A percentile compares a stretch with the other conserved stretches of the same genome.
Conservation (phyloP, 1,140 invertebrate species). For the Drosophila takahashii region DNA sequence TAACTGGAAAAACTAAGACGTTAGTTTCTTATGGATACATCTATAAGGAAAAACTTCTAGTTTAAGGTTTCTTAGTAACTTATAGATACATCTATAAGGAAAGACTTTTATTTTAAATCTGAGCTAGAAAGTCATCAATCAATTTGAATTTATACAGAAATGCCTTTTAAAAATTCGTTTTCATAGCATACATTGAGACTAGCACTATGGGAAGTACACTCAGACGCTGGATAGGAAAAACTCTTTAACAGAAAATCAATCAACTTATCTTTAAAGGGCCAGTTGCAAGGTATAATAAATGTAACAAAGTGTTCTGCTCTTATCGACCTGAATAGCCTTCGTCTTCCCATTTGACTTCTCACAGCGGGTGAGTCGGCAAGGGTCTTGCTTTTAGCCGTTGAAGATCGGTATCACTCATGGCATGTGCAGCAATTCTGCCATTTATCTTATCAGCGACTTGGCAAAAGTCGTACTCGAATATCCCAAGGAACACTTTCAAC, state of each 20-base stretch:
- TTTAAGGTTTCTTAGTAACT: too few relatives aligned
- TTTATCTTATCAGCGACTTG: conserved; percentile 71
- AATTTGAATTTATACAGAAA: background rate
- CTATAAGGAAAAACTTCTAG: too few relatives aligned
- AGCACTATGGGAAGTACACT: conserved; percentile 20
- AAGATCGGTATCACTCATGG: conserved; percentile 29
- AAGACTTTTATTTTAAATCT: too few relatives aligned
- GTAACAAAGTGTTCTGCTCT: conserved; percentile 44
- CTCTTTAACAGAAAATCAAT: conserved; percentile 68
- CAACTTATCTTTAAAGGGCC: conserved; percentile 48
- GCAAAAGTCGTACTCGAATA: conserved; percentile 54
- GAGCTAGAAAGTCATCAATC: background rate
- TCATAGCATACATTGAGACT: background rate
- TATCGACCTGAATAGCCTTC: background rate
- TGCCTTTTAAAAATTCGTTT: background rate
- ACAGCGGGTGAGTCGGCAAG: conserved; percentile 35
- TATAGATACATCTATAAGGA: too few relatives aligned
- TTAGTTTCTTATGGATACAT: too few relatives aligned
- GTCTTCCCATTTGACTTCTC: conserved; percentile 8
- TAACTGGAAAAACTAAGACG: too few relatives aligned
- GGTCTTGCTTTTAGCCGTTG: background rate
- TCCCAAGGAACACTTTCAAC: conserved; percentile 10
- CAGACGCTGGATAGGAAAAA: conserved; percentile 33
- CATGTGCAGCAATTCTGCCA: conserved; percentile 65
- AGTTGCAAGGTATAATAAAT: conserved; percentile 51